Percentiles rank a stretch among this genome's conserved stretches.
Conservation (phyloP, 2,888 invertebrate genomes). For the Eristalinus sepulchralis region DNA sequence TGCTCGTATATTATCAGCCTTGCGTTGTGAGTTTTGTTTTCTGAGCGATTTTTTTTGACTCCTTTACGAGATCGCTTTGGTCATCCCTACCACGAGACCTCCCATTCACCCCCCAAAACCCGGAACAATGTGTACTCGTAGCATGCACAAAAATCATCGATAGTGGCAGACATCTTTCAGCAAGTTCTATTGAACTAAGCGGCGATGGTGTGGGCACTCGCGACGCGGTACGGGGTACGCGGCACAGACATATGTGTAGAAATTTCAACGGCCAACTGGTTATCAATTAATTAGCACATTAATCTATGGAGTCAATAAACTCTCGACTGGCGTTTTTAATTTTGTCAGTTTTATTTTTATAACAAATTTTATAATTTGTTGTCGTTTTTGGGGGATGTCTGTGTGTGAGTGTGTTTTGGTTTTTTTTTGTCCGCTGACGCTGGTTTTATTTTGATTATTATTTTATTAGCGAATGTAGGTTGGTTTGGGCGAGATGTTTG, state of each 20-base stretch:
- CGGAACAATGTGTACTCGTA: too few species aligned
- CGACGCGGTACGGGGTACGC: background rate
- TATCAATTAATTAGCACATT: slow-evolving; percentile 69
- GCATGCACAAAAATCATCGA: too few species aligned
- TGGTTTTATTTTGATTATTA: slow-evolving; percentile 49
- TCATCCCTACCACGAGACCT: too few species aligned
- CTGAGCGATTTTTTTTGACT: slow-evolving; percentile 29
- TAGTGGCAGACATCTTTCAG: background rate
- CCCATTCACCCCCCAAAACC: too few species aligned
- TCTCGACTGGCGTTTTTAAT: slow-evolving; percentile 49
- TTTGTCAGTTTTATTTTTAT: slow-evolving; percentile 55
- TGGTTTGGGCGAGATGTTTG: slow-evolving; percentile 24
- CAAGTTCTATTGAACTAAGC: background rate
- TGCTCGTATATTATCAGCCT: slow-evolving; percentile 27
- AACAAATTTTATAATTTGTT: slow-evolving; percentile 28
- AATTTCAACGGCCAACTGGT: slow-evolving; percentile 53
- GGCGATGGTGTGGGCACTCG: too few species aligned
- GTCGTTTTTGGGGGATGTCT: slow-evolving; percentile 13
- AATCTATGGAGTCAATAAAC: slow-evolving; percentile 70
- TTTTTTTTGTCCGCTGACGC: slow-evolving; percentile 25
- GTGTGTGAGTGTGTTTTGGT: background rate
- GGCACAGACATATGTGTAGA: background rate
- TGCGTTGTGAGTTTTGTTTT: background rate
- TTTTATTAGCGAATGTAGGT: slow-evolving; percentile 48
- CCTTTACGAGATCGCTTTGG: background rate